Conservation (phyloP, 2,888 invertebrate species). For the Drosophila engyochracea region DNA sequence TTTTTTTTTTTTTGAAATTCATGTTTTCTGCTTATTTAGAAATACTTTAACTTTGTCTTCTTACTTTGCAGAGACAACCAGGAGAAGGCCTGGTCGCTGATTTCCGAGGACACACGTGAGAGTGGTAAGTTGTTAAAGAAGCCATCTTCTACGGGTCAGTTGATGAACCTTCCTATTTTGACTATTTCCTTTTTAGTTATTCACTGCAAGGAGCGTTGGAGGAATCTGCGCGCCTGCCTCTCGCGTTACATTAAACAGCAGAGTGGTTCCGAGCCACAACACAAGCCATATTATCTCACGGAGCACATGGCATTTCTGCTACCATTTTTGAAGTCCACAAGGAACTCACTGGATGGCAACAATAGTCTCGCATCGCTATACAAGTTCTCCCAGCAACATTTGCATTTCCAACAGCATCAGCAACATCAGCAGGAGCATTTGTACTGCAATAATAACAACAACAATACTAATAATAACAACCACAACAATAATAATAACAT, state of each 20-base stretch:
- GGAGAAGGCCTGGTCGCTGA: conserved; percentile 84
- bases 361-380: conserved; percentile 70
- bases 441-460: conserved; percentile 55
- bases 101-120: conserved; percentile 84
- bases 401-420: conserved; percentile 47
- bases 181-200: conserved; percentile 68
- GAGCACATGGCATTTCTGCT: conserved; percentile 85
- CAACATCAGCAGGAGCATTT: conserved; percentile 56
- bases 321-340: conserved; percentile 85
- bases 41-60: not conserved
- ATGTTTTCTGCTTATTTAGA: not conserved
- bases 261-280: conserved; percentile 83
- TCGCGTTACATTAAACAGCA: conserved; percentile 85
- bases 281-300: conserved; percentile 85
- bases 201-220: conserved; percentile 85
- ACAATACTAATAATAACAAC: conserved; percentile 52
- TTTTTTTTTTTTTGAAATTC: not conserved
- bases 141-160: no score
- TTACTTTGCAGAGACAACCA: conserved; percentile 82
- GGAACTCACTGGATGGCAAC: conserved; percentile 80
- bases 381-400: conserved; percentile 72
- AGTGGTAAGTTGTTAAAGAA: conserved; percentile 77
- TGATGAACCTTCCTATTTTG: not conserved
- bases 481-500: conserved; percentile 43
- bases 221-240: conserved; percentile 85